These are phyloP conservation scores for Romanogobio albipinnatus DNA, from an alignment of 2,113 vertebrate species.

Conservation along the genomic window DNA sequence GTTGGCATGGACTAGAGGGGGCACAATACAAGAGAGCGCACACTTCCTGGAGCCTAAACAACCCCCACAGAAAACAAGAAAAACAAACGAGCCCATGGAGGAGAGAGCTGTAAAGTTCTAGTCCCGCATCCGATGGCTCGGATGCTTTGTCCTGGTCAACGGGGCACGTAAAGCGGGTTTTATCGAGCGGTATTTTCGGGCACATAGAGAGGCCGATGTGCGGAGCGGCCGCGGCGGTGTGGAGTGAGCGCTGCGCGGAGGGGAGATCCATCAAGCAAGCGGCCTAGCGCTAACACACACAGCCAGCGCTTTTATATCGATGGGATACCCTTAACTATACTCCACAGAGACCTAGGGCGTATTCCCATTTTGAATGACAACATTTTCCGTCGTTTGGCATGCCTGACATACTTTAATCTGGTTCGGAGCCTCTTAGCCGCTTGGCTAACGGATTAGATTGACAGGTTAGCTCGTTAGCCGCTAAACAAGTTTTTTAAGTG, in stretches of 20 bases:
- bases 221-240: slow-evolving; percentile 58
- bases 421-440: not conserved
- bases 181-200: slow-evolving; percentile 54
- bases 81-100: slow-evolving; percentile 64
- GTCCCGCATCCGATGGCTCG: slow-evolving; percentile 53
- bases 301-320: not conserved
- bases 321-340: not conserved
- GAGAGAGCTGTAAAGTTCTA: slow-evolving; percentile 66
- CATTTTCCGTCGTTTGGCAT: not conserved
- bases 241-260: slow-evolving; percentile 64
- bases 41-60: slow-evolving; percentile 71
- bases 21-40: slow-evolving; percentile 65
- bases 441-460: slow-evolving; percentile 25
- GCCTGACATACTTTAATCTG: slow-evolving; percentile 1
- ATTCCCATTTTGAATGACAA: not conserved
- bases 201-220: slow-evolving; percentile 58
- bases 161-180: slow-evolving; percentile 54
- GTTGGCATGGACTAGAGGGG: slow-evolving; percentile 53
- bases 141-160: slow-evolving; percentile 50
- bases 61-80: slow-evolving; percentile 51
- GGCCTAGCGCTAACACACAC: slow-evolving; percentile 36
- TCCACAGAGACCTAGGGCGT: not conserved
- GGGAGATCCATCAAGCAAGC: slow-evolving; percentile 63
- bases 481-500: slow-evolving; percentile 53
- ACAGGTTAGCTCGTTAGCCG: slow-evolving; percentile 41